Conservation (phyloP, 92 coral and sea anemone genomes). For the Bergia sp. region DNA sequence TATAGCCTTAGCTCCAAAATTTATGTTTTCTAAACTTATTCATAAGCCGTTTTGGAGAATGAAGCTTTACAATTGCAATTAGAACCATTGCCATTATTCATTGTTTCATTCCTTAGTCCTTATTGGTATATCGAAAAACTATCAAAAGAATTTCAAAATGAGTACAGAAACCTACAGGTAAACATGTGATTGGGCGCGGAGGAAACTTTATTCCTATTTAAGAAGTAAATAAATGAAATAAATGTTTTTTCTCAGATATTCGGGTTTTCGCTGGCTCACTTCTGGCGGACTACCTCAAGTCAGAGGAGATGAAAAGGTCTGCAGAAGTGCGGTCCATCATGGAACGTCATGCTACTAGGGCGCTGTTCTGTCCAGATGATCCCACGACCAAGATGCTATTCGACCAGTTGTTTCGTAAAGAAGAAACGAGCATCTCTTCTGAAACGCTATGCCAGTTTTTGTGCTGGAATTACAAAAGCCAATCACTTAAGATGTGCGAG, state of each 20-base stretch:
- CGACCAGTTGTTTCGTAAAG: conserved; percentile 8
- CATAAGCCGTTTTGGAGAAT: too few relatives aligned
- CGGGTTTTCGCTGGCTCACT: conserved; percentile 3
- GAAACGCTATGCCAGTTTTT: conserved; percentile 15
- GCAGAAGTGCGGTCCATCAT: conserved; percentile 1
- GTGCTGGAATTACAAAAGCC: conserved; percentile 26
- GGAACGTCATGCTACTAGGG: conserved; percentile 2
- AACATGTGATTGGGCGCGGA: too few relatives aligned
- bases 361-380: conserved; percentile 29
- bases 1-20: too few relatives aligned
- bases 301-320: conserved; percentile 25
- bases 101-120: too few relatives aligned
- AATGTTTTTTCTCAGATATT: neutral
- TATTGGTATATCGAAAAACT: too few relatives aligned
- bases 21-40: too few relatives aligned
- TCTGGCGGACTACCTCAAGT: conserved; percentile 19
- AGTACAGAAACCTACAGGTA: neutral
- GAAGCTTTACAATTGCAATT: too few relatives aligned
- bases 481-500: conserved; percentile 21
- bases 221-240: neutral
- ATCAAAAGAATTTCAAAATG: too few relatives aligned
- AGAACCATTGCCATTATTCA: too few relatives aligned
- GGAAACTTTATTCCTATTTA: neutral
- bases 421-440: neutral
- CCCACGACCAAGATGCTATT: conserved; percentile 10